A percentile compares a stretch with the other conserved stretches of the same genome.
Evolutionary conservation across 2,888 invertebrate genomes (phyloP).

Genomic region (Imbricaverruca yamaguchii): DNA sequence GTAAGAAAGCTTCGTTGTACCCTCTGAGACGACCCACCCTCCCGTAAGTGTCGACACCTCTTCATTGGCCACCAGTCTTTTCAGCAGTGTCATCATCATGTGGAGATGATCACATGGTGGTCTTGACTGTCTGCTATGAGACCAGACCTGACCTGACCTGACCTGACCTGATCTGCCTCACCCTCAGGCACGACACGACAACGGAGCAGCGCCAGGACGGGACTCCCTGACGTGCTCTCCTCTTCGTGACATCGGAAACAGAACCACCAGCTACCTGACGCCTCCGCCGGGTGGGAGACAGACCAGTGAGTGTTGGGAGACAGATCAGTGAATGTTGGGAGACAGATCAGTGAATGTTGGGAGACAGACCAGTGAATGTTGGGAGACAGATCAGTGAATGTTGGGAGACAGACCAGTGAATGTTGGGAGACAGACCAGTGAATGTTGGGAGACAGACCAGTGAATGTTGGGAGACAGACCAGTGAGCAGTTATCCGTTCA

Average conservation of each 20-base stretch:
- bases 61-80: too few species aligned
- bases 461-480: too few species aligned
- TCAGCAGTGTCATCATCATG: too few species aligned
- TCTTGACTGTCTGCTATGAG: neutral
- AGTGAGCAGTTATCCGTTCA: too few species aligned
- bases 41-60: too few species aligned
- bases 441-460: too few species aligned
- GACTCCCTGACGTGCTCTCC: neutral
- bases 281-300: neutral
- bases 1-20: too few species aligned
- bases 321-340: too few species aligned
- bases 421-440: neutral
- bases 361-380: too few species aligned
- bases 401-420: neutral
- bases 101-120: neutral
- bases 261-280: neutral
- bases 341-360: too few species aligned
- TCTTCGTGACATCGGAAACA: conserved; percentile 2
- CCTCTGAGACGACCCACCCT: too few species aligned
- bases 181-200: conserved; percentile 8
- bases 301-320: neutral
- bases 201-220: neutral
- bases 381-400: too few species aligned
- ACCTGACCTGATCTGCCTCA: neutral
- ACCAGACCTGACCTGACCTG: neutral